Evolutionary conservation across 2,113 vertebrate genomes (phyloP).

Genomic region (Brachypteracias leptosomus): DNA sequence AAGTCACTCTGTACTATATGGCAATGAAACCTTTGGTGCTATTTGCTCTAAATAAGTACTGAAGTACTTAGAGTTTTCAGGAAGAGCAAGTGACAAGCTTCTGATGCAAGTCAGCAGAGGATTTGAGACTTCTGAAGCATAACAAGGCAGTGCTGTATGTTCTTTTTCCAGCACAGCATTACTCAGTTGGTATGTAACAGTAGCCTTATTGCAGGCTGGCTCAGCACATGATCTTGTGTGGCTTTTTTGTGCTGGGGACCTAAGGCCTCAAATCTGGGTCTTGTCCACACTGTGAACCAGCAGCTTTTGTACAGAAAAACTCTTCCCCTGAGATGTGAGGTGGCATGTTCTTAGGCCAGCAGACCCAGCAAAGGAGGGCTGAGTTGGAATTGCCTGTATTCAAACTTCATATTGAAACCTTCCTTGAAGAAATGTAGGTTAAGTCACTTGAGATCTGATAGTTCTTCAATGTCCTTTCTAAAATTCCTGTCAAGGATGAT

Average conservation of each 20-base stretch:
- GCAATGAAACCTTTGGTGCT: background rate
- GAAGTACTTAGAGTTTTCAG: background rate
- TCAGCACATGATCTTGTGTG: background rate
- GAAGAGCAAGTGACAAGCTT: background rate
- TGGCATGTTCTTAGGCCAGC: background rate
- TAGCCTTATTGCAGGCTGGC: background rate
- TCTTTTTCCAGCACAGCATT: background rate
- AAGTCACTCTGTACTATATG: background rate
- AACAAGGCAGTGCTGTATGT: background rate
- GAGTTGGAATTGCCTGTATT: background rate
- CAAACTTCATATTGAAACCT: background rate
- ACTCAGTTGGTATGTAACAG: background rate
- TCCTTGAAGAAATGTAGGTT: background rate
- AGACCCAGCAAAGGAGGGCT: rapidly evolving
- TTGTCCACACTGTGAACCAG: rapidly evolving
- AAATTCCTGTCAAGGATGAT: background rate
- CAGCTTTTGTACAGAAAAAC: background rate
- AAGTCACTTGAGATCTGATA: background rate
- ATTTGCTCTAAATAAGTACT: background rate
- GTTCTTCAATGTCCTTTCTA: background rate
- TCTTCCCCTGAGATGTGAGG: background rate
- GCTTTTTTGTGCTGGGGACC: background rate
- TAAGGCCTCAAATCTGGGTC: background rate
- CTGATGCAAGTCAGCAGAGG: background rate
- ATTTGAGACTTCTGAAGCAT: background rate